A percentile compares a stretch with the other conserved stretches of the same genome.
Conservation (phyloP, 2,113 vertebrate species). For the Ariopsis seemanni region DNA sequence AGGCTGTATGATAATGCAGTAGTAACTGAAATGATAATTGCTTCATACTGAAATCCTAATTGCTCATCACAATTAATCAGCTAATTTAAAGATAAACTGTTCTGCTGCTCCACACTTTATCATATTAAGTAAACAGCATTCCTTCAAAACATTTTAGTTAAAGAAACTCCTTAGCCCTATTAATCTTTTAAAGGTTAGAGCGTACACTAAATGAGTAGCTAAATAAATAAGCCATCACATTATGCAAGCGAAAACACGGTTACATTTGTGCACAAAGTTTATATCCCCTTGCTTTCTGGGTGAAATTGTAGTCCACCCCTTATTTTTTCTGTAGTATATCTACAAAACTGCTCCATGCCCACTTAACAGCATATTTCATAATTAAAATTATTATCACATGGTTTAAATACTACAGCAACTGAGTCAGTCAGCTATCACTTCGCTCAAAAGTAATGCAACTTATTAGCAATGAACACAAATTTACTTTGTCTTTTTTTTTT, state of each 20-base stretch:
- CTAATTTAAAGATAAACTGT: background rate
- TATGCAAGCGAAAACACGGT: background rate
- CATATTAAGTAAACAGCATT: background rate
- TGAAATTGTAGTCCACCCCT: background rate
- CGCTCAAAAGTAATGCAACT: background rate
- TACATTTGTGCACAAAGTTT: background rate
- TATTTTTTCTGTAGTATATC: background rate
- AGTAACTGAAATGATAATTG: background rate
- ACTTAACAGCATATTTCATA: background rate
- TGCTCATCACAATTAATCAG: background rate
- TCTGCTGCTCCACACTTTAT: background rate
- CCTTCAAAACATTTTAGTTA: background rate
- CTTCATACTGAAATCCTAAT: background rate
- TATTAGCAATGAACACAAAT: constrained; percentile 2
- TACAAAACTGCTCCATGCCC: background rate
- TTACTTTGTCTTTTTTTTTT: background rate
- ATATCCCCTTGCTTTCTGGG: background rate
- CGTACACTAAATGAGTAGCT: background rate
- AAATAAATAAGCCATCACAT: background rate
- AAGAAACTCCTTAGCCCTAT: background rate
- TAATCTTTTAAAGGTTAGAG: background rate
- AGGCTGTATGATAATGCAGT: background rate
- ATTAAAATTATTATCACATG: background rate
- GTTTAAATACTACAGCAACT: background rate
- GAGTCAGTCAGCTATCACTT: background rate